These are phyloP conservation scores for Zosterops lateralis DNA, from an alignment of 2,113 vertebrate species.

Conservation along the genomic window DNA sequence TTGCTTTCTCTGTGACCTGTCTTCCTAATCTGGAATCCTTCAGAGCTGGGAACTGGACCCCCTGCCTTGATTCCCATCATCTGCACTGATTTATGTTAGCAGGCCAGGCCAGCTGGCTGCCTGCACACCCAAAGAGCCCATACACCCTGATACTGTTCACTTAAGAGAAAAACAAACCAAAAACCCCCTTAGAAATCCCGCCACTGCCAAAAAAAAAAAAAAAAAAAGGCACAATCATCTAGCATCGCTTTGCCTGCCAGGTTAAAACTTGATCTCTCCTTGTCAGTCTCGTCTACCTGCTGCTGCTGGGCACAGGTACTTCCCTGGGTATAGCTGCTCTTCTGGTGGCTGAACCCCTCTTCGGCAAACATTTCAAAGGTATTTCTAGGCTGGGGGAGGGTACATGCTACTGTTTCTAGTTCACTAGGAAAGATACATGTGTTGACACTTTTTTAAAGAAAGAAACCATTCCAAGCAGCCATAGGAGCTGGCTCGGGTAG, in stretches of 20 bases:
- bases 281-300: neutral
- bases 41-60: conserved; percentile 27
- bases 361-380: neutral
- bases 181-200: neutral
- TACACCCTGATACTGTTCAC: neutral
- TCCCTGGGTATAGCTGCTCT: neutral
- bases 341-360: neutral
- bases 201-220: neutral
- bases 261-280: neutral
- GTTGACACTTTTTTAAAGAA: neutral
- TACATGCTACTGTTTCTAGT: neutral
- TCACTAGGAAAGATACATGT: neutral
- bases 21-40: conserved; percentile 4
- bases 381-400: neutral
- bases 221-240: neutral
- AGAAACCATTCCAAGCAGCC: neutral
- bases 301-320: neutral
- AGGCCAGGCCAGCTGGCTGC: neutral
- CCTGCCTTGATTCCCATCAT: conserved; percentile 47
- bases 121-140: neutral
- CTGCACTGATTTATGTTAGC: neutral
- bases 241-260: neutral
- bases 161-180: neutral
- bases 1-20: neutral
- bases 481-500: neutral